Base-by-base conservation (phyloP, 2,888 invertebrate genomes). In the Pegoplata infirma region DNA sequence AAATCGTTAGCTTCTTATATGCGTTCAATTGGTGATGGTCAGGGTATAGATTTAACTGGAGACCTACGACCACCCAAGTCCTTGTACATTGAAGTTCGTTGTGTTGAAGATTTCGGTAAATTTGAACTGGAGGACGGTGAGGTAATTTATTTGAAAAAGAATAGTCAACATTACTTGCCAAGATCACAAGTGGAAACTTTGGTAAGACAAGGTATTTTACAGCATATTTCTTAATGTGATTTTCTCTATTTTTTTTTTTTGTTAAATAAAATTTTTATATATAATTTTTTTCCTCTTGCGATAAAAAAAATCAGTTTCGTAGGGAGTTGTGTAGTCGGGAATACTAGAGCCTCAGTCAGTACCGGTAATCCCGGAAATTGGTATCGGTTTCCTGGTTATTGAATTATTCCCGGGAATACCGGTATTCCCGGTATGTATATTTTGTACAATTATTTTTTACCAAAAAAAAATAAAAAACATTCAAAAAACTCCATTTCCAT, bases 71-170 rank as follows among this genome's bases (percentile, higher is more conserved):
- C 99, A 10, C 98, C 98, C 0, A 98, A 98, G 88, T 94, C 96
- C 0, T 91, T 98, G 10, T 97, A 94, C 86, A 94, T 98, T 79
- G 97, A 98, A 92, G 98, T 98, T 64, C 91, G 96, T 14, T 98
- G 98, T 87, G 86, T 97, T 53, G 91, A 93, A 53, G 97, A 99
- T 89, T 97, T 97, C 90, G 99, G 99, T 0, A 97, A 96, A 87
- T 93, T 97, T 84, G 98, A 98, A 89, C 91, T 98, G 8, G 97
- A 96, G 84, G 96, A 97, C 90, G 99, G 98, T n/a, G 95, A 96
- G 85, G 92, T 95, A 5, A 92, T 99, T 19, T 91, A 94, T 81
- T 91, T 99, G 17, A 97, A 96, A 88, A 96, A 96, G 88, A 96
- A 98, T 86, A 97, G 96, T 81, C 94, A 97, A 89, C 97, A 98